Evolutionary conservation across 2,113 vertebrate genomes (phyloP), one percentile per base, ranked within the genome.

Genomic region (Girardinichthys multiradiatus): DNA sequence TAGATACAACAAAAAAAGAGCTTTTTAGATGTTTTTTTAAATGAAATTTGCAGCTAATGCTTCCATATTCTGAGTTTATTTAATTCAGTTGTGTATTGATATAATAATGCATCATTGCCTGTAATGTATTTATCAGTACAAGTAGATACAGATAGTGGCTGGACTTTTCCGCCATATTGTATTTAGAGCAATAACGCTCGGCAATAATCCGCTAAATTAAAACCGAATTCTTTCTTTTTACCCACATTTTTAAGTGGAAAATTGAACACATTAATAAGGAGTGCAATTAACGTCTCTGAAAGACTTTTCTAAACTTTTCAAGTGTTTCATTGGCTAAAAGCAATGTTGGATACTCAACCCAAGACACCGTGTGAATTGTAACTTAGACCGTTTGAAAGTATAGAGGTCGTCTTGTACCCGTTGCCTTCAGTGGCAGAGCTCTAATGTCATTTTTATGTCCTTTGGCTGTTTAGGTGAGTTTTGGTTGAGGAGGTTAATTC

Each of bases 181-280:
- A 86, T 79, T 83, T 80, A 73, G 88, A 91, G 88, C 83, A 83
- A 76, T 87, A 78, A 82, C 70, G 83, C 87, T 87, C 87, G 1
- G 89, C 89, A 89, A 84, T 89, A 87, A 86, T 76, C 72, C 37
- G 64, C 51, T 68, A 48, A 70, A 64, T 58, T 58, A 11, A 54
- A 68, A 70, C 26, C 15, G 14, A 28, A 71, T 72, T 74, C 63
- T 29, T 54, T 77, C 65, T 77, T 72, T 84, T 68, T 62, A 72
- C 30, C 39, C 33, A n/a, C 48, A 77, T 61, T 69, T 68, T 74
- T 62, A 51, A 81, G 57, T 19, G 12, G 11, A 58, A 68, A 29
- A 54, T 76, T 24, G 33, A 57, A 70, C 74, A 24, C 57, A 31
- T 45, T 33, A 59, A 60, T 24, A 13, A 64, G 27, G 31, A 60